Evolutionary conservation across 1,140 invertebrate species (phyloP).

Genomic region (Luehdorfia chinensis): DNA sequence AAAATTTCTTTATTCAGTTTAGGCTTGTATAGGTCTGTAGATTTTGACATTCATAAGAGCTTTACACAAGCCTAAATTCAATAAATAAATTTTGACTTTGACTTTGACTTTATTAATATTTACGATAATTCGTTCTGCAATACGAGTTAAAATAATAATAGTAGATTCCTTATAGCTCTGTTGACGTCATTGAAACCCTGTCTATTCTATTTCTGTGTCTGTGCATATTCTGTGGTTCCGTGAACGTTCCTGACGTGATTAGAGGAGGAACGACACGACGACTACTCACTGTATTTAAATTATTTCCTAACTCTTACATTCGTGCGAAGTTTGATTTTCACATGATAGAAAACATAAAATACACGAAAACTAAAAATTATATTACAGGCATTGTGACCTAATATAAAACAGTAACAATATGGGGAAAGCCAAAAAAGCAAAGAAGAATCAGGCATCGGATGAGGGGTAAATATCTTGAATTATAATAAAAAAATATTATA

Average conservation of each 20-base stretch:
- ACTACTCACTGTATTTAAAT: slow-evolving; percentile 42
- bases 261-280: slow-evolving; percentile 49
- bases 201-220: too few relatives aligned
- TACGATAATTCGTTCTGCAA: too few relatives aligned
- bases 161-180: too few relatives aligned
- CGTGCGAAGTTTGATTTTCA: slow-evolving; percentile 68
- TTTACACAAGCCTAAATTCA: too few relatives aligned
- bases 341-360: slow-evolving; percentile 70
- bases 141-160: too few relatives aligned
- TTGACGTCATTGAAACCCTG: too few relatives aligned
- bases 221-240: too few relatives aligned
- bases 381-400: slow-evolving; percentile 62
- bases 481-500: slow-evolving; percentile 45
- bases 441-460: slow-evolving; percentile 80
- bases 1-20: too few relatives aligned
- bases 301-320: slow-evolving; percentile 44
- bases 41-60: too few relatives aligned
- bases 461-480: slow-evolving; percentile 78
- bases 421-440: slow-evolving; percentile 84
- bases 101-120: too few relatives aligned
- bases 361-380: slow-evolving; percentile 50
- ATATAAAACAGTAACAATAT: slow-evolving; percentile 65
- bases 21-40: too few relatives aligned
- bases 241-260: slow-evolving; percentile 33
- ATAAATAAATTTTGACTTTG: too few relatives aligned